These are phyloP conservation scores for Volucella zonaria DNA, from an alignment of 2,888 invertebrate genomes.

Conservation along the genomic window DNA sequence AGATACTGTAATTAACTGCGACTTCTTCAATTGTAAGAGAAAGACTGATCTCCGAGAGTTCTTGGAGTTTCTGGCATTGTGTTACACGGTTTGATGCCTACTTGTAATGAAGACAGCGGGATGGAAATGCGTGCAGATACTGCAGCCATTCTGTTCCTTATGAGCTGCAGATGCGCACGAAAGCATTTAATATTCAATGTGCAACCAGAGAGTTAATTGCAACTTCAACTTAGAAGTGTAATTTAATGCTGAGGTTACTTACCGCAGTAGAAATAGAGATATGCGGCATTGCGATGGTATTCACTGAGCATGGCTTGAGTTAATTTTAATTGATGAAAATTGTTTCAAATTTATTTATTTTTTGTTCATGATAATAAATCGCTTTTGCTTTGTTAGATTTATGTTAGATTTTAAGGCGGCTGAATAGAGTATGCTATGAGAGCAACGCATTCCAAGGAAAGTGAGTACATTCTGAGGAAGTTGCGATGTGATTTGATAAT, in stretches of 20 bases:
- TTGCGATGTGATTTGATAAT: too few relatives aligned
- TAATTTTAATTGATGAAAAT: conserved; percentile 50
- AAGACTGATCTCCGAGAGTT: conserved; percentile 15
- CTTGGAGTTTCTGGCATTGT: conserved; percentile 4
- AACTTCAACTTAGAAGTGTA: conserved; percentile 2
- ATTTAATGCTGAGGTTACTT: conserved; percentile 4
- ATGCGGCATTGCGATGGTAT: background rate
- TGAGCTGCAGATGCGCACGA: conserved; percentile 32
- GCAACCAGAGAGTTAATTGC: conserved; percentile 15
- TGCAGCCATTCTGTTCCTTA: conserved; percentile 9
- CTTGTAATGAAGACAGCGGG: background rate
- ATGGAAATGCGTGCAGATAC: conserved; percentile 39
- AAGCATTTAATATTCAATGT: conserved; percentile 49
- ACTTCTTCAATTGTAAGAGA: background rate
- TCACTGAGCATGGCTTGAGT: conserved; percentile 52
- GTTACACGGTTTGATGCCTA: background rate
- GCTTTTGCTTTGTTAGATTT: conserved; percentile 33
- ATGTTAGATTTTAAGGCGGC: background rate
- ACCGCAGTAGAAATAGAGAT: background rate
- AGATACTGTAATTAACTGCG: background rate
- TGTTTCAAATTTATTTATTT: conserved; percentile 40
- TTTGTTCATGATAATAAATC: conserved; percentile 18
- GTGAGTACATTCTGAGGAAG: too few relatives aligned
- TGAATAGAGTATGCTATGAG: too few relatives aligned
- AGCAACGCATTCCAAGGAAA: too few relatives aligned